Conservation (phyloP, 2,797 vertebrate species). For the Numenius phaeopus region DNA sequence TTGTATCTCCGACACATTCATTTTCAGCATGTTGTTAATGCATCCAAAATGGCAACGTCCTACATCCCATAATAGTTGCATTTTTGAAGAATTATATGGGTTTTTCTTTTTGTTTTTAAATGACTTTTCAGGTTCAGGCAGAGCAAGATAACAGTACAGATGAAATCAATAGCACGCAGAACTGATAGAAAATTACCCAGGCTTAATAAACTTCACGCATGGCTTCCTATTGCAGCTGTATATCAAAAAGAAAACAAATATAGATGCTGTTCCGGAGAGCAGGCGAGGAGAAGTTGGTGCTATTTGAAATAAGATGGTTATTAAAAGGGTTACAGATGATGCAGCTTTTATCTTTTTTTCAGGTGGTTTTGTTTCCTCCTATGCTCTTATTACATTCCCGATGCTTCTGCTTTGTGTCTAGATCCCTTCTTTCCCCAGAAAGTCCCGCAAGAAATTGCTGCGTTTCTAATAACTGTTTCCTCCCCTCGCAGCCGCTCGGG, state of each 20-base stretch:
- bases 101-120: neutral
- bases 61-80: neutral
- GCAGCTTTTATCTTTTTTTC: neutral
- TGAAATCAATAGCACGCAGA: slow-evolving; percentile 60
- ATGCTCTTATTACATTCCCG: neutral
- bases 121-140: slow-evolving; percentile 49
- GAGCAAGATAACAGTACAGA: slow-evolving; percentile 46
- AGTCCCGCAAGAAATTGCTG: neutral
- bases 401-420: neutral
- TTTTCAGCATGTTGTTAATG: neutral
- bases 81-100: neutral
- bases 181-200: slow-evolving; percentile 54
- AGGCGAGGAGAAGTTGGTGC: neutral
- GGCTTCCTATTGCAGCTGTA: neutral
- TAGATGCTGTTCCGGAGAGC: neutral
- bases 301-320: neutral
- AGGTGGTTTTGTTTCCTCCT: neutral
- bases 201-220: slow-evolving; percentile 46
- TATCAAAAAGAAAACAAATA: neutral
- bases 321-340: slow-evolving; percentile 10
- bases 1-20: neutral
- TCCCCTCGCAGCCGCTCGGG: rapidly evolving
- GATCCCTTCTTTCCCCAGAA: neutral
- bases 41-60: neutral
- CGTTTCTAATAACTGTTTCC: rapidly evolving